Conservation (phyloP, 35 echinoderm and acorn worm genomes). For the Apostichopus japonicus region DNA sequence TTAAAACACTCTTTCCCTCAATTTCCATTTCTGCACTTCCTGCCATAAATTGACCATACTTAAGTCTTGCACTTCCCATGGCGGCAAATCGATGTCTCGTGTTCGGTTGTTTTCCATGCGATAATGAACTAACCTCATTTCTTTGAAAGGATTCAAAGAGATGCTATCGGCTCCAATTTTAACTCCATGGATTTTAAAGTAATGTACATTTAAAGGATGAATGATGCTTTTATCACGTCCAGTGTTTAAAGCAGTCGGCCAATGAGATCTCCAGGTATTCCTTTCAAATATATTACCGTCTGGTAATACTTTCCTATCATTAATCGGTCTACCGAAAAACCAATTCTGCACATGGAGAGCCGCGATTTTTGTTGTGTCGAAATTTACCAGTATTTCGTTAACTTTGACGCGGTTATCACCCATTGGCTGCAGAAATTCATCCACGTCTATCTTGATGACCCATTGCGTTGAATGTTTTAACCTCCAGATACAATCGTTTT, state of each 20-base stretch:
- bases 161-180: slow-evolving; percentile 57
- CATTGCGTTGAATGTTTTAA: slow-evolving; percentile 69
- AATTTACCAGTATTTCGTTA: slow-evolving; percentile 57
- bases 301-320: background rate
- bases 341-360: slow-evolving; percentile 75
- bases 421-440: slow-evolving; percentile 94
- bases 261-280: slow-evolving; percentile 39
- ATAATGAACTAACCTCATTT: slow-evolving; percentile 74
- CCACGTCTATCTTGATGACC: slow-evolving; percentile 94
- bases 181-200: slow-evolving; percentile 73
- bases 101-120: slow-evolving; percentile 51
- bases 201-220: slow-evolving; percentile 66
- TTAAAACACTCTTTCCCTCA: slow-evolving; percentile 18
- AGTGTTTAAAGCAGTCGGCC: slow-evolving; percentile 56
- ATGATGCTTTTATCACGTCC: slow-evolving; percentile 70
- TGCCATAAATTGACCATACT: slow-evolving; percentile 57
- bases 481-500: slow-evolving; percentile 93
- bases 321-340: slow-evolving; percentile 76
- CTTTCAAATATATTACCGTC: slow-evolving; percentile 52
- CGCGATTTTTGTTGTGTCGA: slow-evolving; percentile 35
- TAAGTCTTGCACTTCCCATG: slow-evolving; percentile 38
- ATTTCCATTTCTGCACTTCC: slow-evolving; percentile 27
- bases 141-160: slow-evolving; percentile 64
- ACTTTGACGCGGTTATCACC: slow-evolving; percentile 61
- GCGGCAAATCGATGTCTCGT: slow-evolving; percentile 44